Conservation (phyloP, 2,888 invertebrate species). For the Allacma fusca region DNA sequence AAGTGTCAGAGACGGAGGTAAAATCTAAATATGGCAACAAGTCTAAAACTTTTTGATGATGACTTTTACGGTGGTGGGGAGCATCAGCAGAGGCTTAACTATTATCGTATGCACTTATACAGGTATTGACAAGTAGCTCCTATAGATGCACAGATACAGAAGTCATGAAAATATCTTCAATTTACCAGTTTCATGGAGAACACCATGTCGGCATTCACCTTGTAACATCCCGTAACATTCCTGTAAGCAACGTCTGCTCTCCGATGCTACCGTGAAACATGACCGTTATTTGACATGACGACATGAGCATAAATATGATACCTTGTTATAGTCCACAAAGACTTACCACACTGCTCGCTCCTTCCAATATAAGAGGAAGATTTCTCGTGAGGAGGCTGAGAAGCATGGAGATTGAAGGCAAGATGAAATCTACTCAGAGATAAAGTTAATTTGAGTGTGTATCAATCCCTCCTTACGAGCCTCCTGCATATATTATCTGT, state of each 20-base stretch:
- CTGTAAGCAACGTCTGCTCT: neutral
- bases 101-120: no score
- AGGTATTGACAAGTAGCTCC: no score
- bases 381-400: no score
- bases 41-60: no score
- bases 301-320: conserved; percentile 32
- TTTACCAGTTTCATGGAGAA: conserved; percentile 9
- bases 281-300: conserved; percentile 41
- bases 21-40: no score
- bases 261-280: conserved; percentile 23
- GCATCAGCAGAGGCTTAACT: no score
- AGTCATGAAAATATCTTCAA: neutral
- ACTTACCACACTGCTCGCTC: conserved; percentile 6
- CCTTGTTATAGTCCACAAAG: conserved; percentile 23
- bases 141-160: neutral
- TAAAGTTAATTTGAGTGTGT: neutral
- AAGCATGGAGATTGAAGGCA: no score
- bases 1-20: no score
- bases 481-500: neutral
- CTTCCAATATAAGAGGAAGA: no score
- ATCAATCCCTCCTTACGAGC: neutral
- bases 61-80: no score
- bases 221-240: conserved; percentile 23
- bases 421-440: neutral
- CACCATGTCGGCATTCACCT: conserved; percentile 36